A percentile compares a stretch with the other conserved stretches of the same genome.
These are phyloP conservation scores for Poicephalus gulielmi DNA, from an alignment of 2,113 vertebrate genomes.

Conservation along the genomic window DNA sequence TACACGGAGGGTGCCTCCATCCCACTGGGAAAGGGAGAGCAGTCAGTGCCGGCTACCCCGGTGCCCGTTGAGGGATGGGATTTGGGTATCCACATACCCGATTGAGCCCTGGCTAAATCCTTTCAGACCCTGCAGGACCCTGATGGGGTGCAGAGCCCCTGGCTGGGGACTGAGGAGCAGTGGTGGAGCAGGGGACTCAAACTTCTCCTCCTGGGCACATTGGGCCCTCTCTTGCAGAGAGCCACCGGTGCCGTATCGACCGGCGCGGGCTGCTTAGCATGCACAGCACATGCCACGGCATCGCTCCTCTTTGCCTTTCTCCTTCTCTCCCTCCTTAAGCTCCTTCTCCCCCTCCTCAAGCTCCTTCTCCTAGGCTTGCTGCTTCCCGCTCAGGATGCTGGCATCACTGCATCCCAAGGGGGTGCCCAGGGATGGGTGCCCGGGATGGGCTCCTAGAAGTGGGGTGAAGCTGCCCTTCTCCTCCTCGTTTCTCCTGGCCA, in stretches of 20 bases:
- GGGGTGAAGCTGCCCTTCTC: background rate
- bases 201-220: slow-evolving; percentile 58
- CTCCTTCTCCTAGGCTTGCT: background rate
- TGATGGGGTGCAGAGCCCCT: background rate
- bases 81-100: background rate
- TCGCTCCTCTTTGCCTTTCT: slow-evolving; percentile 49
- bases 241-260: background rate
- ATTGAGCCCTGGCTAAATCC: background rate
- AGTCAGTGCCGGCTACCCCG: background rate
- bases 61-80: background rate
- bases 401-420: background rate
- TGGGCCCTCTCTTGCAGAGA: background rate
- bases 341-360: slow-evolving; percentile 27
- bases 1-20: background rate
- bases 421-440: background rate
- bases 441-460: background rate
- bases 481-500: background rate
- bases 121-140: background rate
- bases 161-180: background rate
- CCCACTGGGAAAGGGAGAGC: background rate
- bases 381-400: background rate
- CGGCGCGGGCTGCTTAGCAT: slow-evolving; percentile 69
- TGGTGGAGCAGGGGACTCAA: background rate
- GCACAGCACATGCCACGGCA: slow-evolving; percentile 60
- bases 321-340: slow-evolving; percentile 46